phyloP scores from a whole-genome alignment of 1,140 invertebrate species.

The Apis mellifera region Amel_HAv3.1 CM009945.2:8731501-8732000 shows the following conservation, averaged over 20 bases:
- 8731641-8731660: constrained; percentile 9
- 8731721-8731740: background rate
- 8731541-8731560: background rate
- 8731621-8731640: background rate
- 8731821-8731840: background rate
- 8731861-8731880: background rate
- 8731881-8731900: background rate
- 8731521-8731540: background rate
- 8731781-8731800: background rate
- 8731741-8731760: constrained; percentile 13
- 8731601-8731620: background rate
- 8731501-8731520: constrained; percentile 34
- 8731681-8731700: constrained; percentile 25
- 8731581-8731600: constrained; percentile 33
- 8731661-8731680: constrained; percentile 11
- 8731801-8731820: background rate
- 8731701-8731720: background rate
- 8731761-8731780: background rate
- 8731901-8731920: background rate
- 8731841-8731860: too few relatives aligned
- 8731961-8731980: too few relatives aligned
- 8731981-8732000: too few relatives aligned
- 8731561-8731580: constrained; percentile 12
- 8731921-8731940: background rate
- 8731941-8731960: background rate